Conservation (phyloP, 2,888 invertebrate species). For the Cetonia aurata region DNA sequence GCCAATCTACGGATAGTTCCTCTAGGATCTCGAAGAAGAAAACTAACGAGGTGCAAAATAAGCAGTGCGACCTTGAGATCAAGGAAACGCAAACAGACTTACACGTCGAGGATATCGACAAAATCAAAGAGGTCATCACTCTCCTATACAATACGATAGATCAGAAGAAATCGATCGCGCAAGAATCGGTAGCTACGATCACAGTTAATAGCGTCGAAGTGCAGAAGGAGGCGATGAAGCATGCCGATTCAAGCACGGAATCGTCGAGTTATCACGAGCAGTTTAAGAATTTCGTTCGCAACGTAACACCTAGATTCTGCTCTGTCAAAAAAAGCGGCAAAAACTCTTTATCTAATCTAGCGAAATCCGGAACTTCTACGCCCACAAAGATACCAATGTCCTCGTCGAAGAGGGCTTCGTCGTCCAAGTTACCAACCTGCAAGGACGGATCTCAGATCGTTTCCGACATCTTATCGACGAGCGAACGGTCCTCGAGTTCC, state of each 20-base stretch:
- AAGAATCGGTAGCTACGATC: conserved; percentile 19
- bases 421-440: background rate
- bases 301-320: conserved; percentile 41
- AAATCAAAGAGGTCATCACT: conserved; percentile 45
- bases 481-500: conserved; percentile 23
- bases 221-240: background rate
- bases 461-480: conserved; percentile 21
- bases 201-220: background rate
- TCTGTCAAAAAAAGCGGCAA: conserved; percentile 22
- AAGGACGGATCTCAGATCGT: background rate
- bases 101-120: conserved; percentile 39
- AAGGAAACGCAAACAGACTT: conserved; percentile 43
- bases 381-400: conserved; percentile 12
- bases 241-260: conserved; percentile 38
- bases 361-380: background rate
- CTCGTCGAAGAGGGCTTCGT: background rate
- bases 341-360: background rate
- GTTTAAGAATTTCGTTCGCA: conserved; percentile 43
- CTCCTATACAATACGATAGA: conserved; percentile 40
- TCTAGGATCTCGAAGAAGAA: background rate
- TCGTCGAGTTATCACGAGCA: conserved; percentile 42
- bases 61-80: conserved; percentile 25
- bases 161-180: background rate
- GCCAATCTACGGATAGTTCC: conserved; percentile 44
- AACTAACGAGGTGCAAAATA: background rate